phyloP scores from a whole-genome alignment of 2,888 invertebrate species.

The Acleris cristana region DNA sequence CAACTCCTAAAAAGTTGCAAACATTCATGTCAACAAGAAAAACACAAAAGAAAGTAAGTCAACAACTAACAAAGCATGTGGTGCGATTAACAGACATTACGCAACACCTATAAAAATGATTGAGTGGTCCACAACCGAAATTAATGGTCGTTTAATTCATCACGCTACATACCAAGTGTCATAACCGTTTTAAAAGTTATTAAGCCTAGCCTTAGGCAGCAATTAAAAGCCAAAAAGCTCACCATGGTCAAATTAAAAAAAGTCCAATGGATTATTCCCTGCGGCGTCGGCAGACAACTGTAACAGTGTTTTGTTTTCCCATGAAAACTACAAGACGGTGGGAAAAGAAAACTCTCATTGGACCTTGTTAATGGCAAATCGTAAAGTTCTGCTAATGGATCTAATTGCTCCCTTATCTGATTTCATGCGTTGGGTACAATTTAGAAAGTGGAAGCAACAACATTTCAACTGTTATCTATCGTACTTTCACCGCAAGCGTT shows the following conservation, averaged over 20 bases:
- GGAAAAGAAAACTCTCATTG: slow-evolving; percentile 36
- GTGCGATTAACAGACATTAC: slow-evolving; percentile 19
- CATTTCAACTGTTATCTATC: slow-evolving; percentile 42
- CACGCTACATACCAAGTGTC: slow-evolving; percentile 54
- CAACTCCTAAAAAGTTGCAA: too few species aligned
- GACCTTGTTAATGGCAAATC: slow-evolving; percentile 3
- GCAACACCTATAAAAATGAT: slow-evolving; percentile 32
- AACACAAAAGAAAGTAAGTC: slow-evolving; percentile 8
- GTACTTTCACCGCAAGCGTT: slow-evolving; percentile 47
- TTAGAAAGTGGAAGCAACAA: slow-evolving; percentile 45
- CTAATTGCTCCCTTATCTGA: slow-evolving; percentile 53
- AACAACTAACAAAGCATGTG: slow-evolving; percentile 16
- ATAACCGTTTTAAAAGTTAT: slow-evolving; percentile 46
- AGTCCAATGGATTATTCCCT: slow-evolving; percentile 47
- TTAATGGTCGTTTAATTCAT: slow-evolving; percentile 60
- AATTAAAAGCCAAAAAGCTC: slow-evolving; percentile 67
- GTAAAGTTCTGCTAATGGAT: slow-evolving; percentile 42
- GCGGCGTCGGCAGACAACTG: slow-evolving; percentile 37
- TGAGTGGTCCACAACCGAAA: slow-evolving; percentile 39
- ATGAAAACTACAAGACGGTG: slow-evolving; percentile 20
- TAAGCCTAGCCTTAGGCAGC: slow-evolving; percentile 64
- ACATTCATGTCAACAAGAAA: background rate
- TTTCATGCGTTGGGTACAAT: slow-evolving; percentile 42
- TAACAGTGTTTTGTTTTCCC: slow-evolving; percentile 13
- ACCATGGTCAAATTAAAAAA: slow-evolving; percentile 52